Evolutionary conservation across 2,797 vertebrate species (phyloP).

Genomic region (Pitangus sulphuratus): DNA sequence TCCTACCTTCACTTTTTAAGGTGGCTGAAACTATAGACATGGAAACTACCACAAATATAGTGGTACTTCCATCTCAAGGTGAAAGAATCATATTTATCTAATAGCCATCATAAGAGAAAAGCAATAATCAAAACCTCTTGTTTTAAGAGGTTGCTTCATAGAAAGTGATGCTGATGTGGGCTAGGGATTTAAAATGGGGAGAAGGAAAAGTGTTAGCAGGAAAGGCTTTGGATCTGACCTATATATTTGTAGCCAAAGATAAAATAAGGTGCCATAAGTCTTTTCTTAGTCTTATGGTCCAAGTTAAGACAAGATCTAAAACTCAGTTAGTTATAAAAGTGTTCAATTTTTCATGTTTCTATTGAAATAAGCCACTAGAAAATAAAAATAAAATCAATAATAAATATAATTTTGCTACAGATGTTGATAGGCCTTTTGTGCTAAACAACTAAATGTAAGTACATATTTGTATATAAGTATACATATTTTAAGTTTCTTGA

Average conservation of each 20-base stretch:
- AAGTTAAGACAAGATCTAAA: not conserved
- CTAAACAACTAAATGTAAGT: not conserved
- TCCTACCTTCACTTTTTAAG: not conserved
- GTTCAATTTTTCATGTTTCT: not conserved
- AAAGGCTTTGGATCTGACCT: not conserved
- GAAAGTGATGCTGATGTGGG: not conserved
- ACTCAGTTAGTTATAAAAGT: not conserved
- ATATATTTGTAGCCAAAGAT: not conserved
- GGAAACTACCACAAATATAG: not conserved
- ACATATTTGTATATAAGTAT: not conserved
- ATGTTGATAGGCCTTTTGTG: not conserved
- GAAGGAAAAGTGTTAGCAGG: not conserved
- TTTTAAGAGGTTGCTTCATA: not conserved
- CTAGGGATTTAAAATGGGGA: not conserved
- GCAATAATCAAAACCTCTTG: not conserved
- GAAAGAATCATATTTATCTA: not conserved
- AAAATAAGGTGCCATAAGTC: not conserved
- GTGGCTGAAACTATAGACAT: not conserved
- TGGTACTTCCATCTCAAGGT: not conserved
- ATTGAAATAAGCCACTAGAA: not conserved
- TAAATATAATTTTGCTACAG: not conserved
- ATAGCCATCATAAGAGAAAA: not conserved
- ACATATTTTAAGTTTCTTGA: not conserved
- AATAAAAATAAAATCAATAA: not conserved
- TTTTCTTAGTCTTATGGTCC: not conserved